These are phyloP conservation scores for Nomada ferruginata DNA, from an alignment of 2,888 invertebrate genomes.

Conservation along the genomic window DNA sequence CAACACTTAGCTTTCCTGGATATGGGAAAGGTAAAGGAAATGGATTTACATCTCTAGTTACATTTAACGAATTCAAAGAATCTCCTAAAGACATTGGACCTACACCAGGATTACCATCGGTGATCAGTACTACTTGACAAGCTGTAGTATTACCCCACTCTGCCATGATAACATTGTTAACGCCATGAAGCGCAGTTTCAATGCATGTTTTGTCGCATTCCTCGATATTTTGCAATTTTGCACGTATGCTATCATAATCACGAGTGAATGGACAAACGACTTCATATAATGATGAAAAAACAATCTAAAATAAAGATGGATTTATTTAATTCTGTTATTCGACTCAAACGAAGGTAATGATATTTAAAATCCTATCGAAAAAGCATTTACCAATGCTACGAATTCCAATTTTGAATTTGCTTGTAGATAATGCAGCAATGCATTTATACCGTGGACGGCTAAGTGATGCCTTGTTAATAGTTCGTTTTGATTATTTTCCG, in stretches of 20 bases:
- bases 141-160: constrained; percentile 96
- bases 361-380: neutral
- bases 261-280: constrained; percentile 94
- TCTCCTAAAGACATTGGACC: constrained; percentile 88
- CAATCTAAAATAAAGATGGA: constrained; percentile 79
- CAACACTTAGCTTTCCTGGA: constrained; percentile 91
- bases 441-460: constrained; percentile 88
- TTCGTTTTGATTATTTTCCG: constrained; percentile 83
- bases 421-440: constrained; percentile 88
- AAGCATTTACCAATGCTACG: constrained; percentile 87
- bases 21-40: constrained; percentile 92
- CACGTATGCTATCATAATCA: constrained; percentile 92
- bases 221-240: constrained; percentile 90
- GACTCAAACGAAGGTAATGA: neutral
- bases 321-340: neutral
- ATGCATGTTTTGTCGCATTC: constrained; percentile 95
- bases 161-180: constrained; percentile 91
- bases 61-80: constrained; percentile 85
- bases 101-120: constrained; percentile 90
- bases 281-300: constrained; percentile 85
- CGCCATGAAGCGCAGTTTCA: constrained; percentile 91
- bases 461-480: constrained; percentile 87
- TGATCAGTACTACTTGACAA: constrained; percentile 92
- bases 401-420: constrained; percentile 89
- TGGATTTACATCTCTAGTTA: constrained; percentile 83